Conservation (phyloP, 2,888 invertebrate species). For the Spatulosminthurus flaviceps region DNA sequence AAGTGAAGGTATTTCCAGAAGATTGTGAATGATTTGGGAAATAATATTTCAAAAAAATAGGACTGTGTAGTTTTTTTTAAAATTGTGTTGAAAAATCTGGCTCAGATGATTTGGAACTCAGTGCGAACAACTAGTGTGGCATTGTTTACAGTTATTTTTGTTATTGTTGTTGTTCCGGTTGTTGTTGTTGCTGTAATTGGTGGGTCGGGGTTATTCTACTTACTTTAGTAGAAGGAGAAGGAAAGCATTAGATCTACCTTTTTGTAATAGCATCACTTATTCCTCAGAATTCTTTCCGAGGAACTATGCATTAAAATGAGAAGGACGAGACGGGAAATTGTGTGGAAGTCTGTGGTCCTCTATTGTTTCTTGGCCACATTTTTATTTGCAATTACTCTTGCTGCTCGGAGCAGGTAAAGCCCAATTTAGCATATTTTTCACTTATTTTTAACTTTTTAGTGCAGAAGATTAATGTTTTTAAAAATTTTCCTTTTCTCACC, state of each 20-base stretch:
- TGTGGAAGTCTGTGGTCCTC: constrained; percentile 33
- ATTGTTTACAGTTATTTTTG: neutral
- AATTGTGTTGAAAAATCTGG: neutral
- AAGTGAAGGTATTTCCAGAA: too few species aligned
- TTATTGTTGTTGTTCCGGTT: too few species aligned
- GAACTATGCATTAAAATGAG: constrained; percentile 41
- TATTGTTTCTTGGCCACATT: constrained; percentile 30
- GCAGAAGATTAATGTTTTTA: too few species aligned
- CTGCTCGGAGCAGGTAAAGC: constrained; percentile 34
- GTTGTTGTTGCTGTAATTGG: too few species aligned
- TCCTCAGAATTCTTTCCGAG: constrained; percentile 23
- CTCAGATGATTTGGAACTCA: neutral
- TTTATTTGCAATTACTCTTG: constrained; percentile 34
- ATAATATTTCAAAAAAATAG: too few species aligned
- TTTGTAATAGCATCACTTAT: too few species aligned
- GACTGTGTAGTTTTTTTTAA: neutral
- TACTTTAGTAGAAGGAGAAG: too few species aligned
- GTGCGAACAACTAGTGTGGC: neutral
- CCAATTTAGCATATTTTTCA: neutral
- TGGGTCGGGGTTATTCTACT: too few species aligned
- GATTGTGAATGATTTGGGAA: too few species aligned
- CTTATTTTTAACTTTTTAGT: neutral
- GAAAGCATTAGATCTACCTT: too few species aligned
- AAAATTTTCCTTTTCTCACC: neutral
- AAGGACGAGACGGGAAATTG: constrained; percentile 31